A percentile compares a stretch with the other conserved stretches of the same genome.
Evolutionary conservation across 2,888 invertebrate genomes (phyloP).

Genomic region (Mythimna lalbum): DNA sequence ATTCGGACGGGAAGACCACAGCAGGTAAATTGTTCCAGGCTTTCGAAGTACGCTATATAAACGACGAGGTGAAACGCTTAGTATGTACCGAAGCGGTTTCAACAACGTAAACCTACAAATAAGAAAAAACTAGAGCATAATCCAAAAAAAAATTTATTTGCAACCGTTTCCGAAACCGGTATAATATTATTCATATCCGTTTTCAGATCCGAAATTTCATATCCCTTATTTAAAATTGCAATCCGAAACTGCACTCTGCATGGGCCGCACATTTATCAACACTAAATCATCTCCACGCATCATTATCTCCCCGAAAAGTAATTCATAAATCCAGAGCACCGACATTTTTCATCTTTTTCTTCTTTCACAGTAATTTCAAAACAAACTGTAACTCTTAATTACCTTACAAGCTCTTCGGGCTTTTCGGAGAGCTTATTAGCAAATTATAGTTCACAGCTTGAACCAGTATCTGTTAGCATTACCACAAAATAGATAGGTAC

Average conservation of each 20-base stretch:
- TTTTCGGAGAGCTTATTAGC: slow-evolving; percentile 61
- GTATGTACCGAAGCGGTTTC: too few species aligned
- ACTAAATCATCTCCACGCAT: slow-evolving; percentile 34
- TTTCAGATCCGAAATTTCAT: too few species aligned
- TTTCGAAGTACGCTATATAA: too few species aligned
- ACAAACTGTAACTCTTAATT: slow-evolving; percentile 62
- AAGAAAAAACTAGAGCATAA: too few species aligned
- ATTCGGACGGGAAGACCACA: too few species aligned
- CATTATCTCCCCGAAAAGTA: slow-evolving; percentile 41
- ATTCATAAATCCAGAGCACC: slow-evolving; percentile 33
- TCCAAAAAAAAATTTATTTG: too few species aligned
- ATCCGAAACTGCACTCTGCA: slow-evolving; percentile 4
- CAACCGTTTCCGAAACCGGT: too few species aligned
- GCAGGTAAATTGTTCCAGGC: too few species aligned
- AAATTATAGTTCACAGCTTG: slow-evolving; percentile 62
- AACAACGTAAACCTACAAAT: too few species aligned
- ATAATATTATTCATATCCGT: too few species aligned
- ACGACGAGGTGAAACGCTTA: too few species aligned
- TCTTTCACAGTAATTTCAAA: slow-evolving; percentile 59
- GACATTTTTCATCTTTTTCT: slow-evolving; percentile 33
- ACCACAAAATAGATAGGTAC: slow-evolving; percentile 21
- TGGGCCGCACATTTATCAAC: slow-evolving; percentile 13
- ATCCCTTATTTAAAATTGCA: neutral
- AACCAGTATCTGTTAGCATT: slow-evolving; percentile 50
- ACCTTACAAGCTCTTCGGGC: slow-evolving; percentile 26